Conservation (phyloP, 2,888 invertebrate species). For the Oasisia sp. region DNA sequence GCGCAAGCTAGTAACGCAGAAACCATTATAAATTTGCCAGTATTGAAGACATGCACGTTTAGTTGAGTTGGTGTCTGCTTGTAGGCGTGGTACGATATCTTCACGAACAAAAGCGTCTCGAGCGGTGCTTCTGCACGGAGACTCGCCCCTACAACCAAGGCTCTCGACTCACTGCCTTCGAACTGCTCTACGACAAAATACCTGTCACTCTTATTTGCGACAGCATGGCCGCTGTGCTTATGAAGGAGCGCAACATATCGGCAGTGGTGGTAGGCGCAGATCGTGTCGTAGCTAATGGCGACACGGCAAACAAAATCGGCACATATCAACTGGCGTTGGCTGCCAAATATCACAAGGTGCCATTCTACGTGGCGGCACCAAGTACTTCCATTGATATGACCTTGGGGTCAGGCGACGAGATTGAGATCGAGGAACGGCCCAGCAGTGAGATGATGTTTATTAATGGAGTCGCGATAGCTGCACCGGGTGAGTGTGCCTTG, state of each 20-base stretch:
- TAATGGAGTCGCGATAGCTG: conserved; percentile 86
- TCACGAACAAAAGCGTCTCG: conserved; percentile 72
- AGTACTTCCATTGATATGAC: conserved; percentile 86
- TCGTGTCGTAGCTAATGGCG: conserved; percentile 94
- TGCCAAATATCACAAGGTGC: conserved; percentile 89
- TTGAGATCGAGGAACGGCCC: conserved; percentile 93
- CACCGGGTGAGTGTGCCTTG: conserved; percentile 74
- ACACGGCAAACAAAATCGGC: conserved; percentile 95
- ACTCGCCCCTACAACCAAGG: conserved; percentile 96
- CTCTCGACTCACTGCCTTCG: conserved; percentile 92
- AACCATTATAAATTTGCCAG: no score
- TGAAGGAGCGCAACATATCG: conserved; percentile 83
- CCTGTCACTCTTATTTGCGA: conserved; percentile 94
- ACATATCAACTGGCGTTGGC: conserved; percentile 79
- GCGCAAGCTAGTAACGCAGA: no score
- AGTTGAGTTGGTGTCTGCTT: background rate
- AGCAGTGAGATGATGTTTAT: conserved; percentile 91
- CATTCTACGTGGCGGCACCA: conserved; percentile 96
- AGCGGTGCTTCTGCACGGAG: conserved; percentile 94
- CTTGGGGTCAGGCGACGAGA: conserved; percentile 82
- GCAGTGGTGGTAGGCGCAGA: conserved; percentile 99
- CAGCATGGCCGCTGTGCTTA: conserved; percentile 91
- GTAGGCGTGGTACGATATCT: conserved; percentile 84
- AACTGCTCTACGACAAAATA: conserved; percentile 82
- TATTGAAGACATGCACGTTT: no score